Conservation (phyloP, 2,888 invertebrate species). For the Ichneumon xanthorius region DNA sequence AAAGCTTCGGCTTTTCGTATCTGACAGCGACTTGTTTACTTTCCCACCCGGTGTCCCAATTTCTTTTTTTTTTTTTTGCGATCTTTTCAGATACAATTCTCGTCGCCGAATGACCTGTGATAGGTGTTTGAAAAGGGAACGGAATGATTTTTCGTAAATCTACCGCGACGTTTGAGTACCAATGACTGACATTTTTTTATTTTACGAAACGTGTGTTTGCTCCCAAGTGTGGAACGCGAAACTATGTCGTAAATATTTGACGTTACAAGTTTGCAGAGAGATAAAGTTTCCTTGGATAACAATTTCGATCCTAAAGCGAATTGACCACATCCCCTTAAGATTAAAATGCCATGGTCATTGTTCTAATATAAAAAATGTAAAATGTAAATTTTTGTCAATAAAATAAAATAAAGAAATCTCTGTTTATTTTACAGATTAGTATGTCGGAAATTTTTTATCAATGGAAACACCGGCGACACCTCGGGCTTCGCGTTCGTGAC, state of each 20-base stretch:
- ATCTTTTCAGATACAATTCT: too few species aligned
- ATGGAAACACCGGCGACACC: constrained; percentile 91
- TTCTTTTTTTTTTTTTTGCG: too few species aligned
- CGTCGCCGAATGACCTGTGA: too few species aligned
- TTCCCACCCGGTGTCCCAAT: neutral
- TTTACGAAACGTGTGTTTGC: too few species aligned
- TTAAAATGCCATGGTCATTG: neutral
- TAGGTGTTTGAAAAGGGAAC: too few species aligned
- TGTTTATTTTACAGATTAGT: constrained; percentile 88
- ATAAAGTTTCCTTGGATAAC: neutral
- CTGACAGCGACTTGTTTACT: neutral
- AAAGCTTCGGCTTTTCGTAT: neutral
- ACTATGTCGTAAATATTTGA: too few species aligned
- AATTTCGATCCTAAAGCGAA: neutral
- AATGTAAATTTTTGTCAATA: neutral
- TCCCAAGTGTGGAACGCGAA: too few species aligned
- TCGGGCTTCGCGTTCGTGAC: constrained; percentile 92
- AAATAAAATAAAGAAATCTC: constrained; percentile 25
- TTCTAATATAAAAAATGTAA: neutral
- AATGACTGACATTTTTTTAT: too few species aligned
- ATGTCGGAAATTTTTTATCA: constrained; percentile 91
- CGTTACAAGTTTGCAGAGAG: too few species aligned
- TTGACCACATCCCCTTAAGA: neutral
- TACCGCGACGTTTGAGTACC: too few species aligned
- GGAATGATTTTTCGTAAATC: too few species aligned